Conservation (phyloP, 2,888 invertebrate genomes). For the Dolomedes plantarius region DNA sequence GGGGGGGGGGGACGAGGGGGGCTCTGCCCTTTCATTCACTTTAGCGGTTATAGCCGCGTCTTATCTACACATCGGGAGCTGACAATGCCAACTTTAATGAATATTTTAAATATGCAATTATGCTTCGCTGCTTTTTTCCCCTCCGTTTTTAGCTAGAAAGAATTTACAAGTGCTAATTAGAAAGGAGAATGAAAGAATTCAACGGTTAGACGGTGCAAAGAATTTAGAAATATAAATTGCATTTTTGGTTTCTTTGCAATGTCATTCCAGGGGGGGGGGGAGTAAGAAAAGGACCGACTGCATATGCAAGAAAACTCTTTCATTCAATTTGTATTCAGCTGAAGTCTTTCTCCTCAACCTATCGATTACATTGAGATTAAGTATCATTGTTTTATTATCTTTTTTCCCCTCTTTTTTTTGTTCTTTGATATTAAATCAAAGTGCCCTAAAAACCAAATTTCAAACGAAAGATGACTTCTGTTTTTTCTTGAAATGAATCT, state of each 20-base stretch:
- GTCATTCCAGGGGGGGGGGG: not conserved
- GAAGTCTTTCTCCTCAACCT: slow-evolving; percentile 1
- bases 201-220: slow-evolving; percentile 35
- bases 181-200: slow-evolving; percentile 36
- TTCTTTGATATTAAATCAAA: not conserved
- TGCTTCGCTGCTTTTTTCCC: slow-evolving; percentile 46
- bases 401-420: not conserved
- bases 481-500: not conserved
- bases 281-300: slow-evolving; percentile 29
- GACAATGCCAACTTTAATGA: slow-evolving; percentile 69
- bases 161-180: slow-evolving; percentile 67
- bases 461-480: not conserved
- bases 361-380: slow-evolving; percentile 3
- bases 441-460: not conserved
- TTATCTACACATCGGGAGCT: slow-evolving; percentile 51
- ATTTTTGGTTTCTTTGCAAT: slow-evolving; percentile 42
- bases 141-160: slow-evolving; percentile 59
- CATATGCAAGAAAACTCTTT: slow-evolving; percentile 57
- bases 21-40: slow-evolving; percentile 52
- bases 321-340: slow-evolving; percentile 21
- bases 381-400: not conserved
- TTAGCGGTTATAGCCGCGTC: slow-evolving; percentile 56
- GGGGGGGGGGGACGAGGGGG: not conserved
- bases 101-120: slow-evolving; percentile 72
- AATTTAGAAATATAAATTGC: slow-evolving; percentile 64